phyloP scores from a whole-genome alignment of 1,140 invertebrate genomes.

The Drosophila trapezifrons region DNA sequence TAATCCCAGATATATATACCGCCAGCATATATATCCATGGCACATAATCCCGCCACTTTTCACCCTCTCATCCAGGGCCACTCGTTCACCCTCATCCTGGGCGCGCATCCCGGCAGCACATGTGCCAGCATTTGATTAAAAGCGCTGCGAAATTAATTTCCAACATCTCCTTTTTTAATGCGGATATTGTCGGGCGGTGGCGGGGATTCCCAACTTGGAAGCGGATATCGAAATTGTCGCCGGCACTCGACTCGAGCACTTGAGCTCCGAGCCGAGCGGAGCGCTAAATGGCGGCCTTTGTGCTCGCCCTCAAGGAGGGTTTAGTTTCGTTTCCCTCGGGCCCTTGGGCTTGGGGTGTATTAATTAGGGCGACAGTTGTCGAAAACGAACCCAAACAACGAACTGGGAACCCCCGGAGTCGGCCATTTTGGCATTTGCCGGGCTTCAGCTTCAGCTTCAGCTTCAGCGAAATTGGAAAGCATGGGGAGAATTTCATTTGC shows the following conservation, averaged over 20 bases:
- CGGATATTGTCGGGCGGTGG: constrained; percentile 12
- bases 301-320: constrained; percentile 33
- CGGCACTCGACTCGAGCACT: constrained; percentile 51
- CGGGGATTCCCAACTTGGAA: constrained; percentile 6
- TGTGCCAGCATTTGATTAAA: constrained; percentile 84
- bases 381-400: not conserved
- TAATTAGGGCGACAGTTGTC: constrained; percentile 70
- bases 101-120: constrained; percentile 23
- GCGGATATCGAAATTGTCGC: constrained; percentile 63
- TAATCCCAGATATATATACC: constrained; percentile 21
- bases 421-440: constrained; percentile 75
- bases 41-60: constrained; percentile 26
- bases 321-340: constrained; percentile 10
- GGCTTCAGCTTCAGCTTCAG: constrained; percentile 62
- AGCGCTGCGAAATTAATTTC: constrained; percentile 78
- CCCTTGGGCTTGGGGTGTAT: constrained; percentile 54
- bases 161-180: constrained; percentile 43
- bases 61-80: constrained; percentile 16
- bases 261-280: constrained; percentile 43
- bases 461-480: constrained; percentile 37
- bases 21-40: constrained; percentile 16
- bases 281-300: constrained; percentile 73
- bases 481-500: constrained; percentile 54
- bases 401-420: constrained; percentile 23
- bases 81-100: constrained; percentile 39